phyloP scores from a whole-genome alignment of 2,888 invertebrate genomes.

The Leucoma salicis region DNA sequence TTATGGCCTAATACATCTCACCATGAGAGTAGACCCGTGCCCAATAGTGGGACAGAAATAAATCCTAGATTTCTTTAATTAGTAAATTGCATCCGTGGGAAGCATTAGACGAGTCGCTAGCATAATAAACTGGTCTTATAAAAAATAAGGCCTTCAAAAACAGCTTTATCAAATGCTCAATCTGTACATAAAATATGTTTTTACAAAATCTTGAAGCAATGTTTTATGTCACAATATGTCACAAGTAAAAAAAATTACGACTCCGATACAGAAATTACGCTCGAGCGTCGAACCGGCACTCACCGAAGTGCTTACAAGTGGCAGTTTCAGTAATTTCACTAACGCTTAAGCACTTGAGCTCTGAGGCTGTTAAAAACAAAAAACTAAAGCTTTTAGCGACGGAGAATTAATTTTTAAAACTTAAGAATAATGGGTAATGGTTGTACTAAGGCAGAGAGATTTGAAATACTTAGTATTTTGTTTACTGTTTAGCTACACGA shows the following conservation, averaged over 20 bases:
- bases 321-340: slow-evolving; percentile 45
- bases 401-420: slow-evolving; percentile 7
- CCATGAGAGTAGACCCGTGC: too few species aligned
- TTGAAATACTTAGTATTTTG: neutral
- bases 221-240: slow-evolving; percentile 4
- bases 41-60: too few species aligned
- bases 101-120: too few species aligned
- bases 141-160: too few species aligned
- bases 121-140: too few species aligned
- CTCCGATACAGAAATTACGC: slow-evolving; percentile 22
- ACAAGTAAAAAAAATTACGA: neutral
- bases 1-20: too few species aligned
- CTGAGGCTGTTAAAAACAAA: slow-evolving; percentile 25
- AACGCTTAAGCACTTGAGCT: slow-evolving; percentile 31
- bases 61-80: too few species aligned
- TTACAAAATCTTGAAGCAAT: too few species aligned
- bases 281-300: slow-evolving; percentile 31
- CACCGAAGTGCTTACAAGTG: slow-evolving; percentile 48
- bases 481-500: neutral
- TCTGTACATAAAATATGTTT: neutral
- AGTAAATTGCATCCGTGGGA: too few species aligned
- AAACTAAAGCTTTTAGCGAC: slow-evolving; percentile 14
- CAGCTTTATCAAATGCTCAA: neutral
- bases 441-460: too few species aligned
- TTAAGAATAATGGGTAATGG: slow-evolving; percentile 1